Evolutionary conservation across 23 tunicate species (phyloP).

Genomic region (Diplosoma virens): DNA sequence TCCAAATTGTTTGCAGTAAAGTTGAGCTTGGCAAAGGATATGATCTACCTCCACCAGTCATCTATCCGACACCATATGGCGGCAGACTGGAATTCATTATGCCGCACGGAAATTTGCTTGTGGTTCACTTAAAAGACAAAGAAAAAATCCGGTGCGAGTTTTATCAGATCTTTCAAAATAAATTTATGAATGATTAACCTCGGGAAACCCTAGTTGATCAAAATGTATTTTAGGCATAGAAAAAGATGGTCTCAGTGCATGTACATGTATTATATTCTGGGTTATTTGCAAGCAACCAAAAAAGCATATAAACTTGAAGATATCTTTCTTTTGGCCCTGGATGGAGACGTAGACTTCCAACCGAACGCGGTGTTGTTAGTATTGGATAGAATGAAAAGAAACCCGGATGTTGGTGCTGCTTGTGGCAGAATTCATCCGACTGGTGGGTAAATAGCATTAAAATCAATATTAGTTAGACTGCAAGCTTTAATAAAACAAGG

Average conservation of each 20-base stretch:
- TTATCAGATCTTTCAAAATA: no score
- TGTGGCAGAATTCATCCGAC: conserved; percentile 97
- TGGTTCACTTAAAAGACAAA: conserved; percentile 89
- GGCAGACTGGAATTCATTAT: conserved; percentile 80
- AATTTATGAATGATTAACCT: no score
- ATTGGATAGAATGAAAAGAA: conserved; percentile 88
- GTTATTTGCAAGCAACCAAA: conserved; percentile 80
- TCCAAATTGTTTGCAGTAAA: conserved; percentile 66
- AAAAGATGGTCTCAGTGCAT: conserved; percentile 99
- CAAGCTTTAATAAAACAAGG: no score
- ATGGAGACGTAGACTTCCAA: conserved; percentile 99
- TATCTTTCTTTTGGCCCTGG: conserved; percentile 83
- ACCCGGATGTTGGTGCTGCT: conserved; percentile 93
- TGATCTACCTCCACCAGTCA: conserved; percentile 57
- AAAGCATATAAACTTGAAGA: conserved; percentile 83
- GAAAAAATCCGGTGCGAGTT: conserved; percentile 93
- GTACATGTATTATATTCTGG: conserved; percentile 99
- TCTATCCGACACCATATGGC: conserved; percentile 97
- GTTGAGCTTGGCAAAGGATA: conserved; percentile 75
- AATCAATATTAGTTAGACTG: no score
- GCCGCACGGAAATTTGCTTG: conserved; percentile 69
- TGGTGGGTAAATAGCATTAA: conserved; percentile 44
- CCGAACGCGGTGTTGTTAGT: conserved; percentile 78
- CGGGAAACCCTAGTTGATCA: no score
- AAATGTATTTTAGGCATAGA: conserved; percentile 62